Evolutionary conservation across 2,888 invertebrate species (phyloP).

Genomic region (Serripes groenlandicus): DNA sequence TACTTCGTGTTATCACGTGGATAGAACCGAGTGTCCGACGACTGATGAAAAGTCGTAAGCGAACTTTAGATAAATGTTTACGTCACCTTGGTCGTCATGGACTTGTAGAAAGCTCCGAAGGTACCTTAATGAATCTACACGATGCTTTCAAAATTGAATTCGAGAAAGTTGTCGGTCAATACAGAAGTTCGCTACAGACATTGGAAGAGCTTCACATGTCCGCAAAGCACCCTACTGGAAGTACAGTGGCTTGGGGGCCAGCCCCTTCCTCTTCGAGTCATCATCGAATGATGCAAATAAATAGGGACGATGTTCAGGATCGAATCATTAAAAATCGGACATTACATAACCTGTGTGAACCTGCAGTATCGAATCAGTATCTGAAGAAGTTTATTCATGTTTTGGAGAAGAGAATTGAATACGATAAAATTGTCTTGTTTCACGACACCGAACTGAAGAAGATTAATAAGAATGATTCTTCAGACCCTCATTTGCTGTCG

Average conservation of each 20-base stretch:
- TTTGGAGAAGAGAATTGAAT: slow-evolving; percentile 93
- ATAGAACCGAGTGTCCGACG: slow-evolving; percentile 89
- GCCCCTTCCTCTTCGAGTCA: slow-evolving; percentile 95
- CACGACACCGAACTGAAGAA: slow-evolving; percentile 89
- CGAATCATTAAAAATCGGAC: slow-evolving; percentile 97
- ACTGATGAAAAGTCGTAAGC: slow-evolving; percentile 90
- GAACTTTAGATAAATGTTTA: slow-evolving; percentile 93
- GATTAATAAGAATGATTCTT: slow-evolving; percentile 85
- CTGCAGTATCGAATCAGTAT: slow-evolving; percentile 93
- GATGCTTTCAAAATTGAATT: slow-evolving; percentile 93
- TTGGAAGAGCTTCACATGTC: slow-evolving; percentile 89
- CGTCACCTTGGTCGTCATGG: slow-evolving; percentile 96
- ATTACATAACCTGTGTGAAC: slow-evolving; percentile 90
- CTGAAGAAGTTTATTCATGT: slow-evolving; percentile 91
- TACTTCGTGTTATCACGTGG: slow-evolving; percentile 86
- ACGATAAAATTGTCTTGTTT: slow-evolving; percentile 95
- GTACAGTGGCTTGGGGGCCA: slow-evolving; percentile 87
- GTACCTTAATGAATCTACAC: slow-evolving; percentile 91
- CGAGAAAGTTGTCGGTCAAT: slow-evolving; percentile 93
- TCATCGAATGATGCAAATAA: slow-evolving; percentile 94
- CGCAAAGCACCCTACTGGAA: slow-evolving; percentile 79
- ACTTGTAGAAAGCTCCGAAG: slow-evolving; percentile 89
- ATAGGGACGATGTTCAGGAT: slow-evolving; percentile 95
- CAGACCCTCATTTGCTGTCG: slow-evolving; percentile 67
- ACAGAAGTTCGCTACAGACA: slow-evolving; percentile 94